Evolutionary conservation across 2,888 invertebrate species (phyloP), one percentile per base, ranked within the genome.

Genomic region (Tubulanus polymorphus): DNA sequence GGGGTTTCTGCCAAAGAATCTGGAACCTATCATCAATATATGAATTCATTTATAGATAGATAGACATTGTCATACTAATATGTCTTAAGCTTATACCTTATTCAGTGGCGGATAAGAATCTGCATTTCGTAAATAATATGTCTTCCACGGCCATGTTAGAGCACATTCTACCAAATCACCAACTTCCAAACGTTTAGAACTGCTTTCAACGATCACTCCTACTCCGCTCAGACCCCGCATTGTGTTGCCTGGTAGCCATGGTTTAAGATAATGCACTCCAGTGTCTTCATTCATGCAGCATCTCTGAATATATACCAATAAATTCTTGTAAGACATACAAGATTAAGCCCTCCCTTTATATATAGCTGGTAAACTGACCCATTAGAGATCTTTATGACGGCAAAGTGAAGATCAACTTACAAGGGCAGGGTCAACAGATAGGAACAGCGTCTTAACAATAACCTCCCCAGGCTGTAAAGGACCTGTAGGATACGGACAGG

Each of bases 261-360:
- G 66, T 10, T 61, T 59, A 54, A 78, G 59, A 63, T 80, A 79
- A n/a, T 75, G 70, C 8, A 73, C 78, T 3, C 80, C 79, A n/a
- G 75, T 69, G 37, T 69, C 68, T 37, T 72, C 71, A 63, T 79
- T 79, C 75, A 80, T 74, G 2, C 74, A 65, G 61, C 79, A 79
- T 55, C 79, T 62, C 78, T 79, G 56, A 12, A 59, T 66, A 37
- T 26, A 37, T n/a, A 54, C 49, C 20, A 18, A 25, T 12, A 25
- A 37, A 28, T 23, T 37, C 15, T 32, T 28, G 12, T 12, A 41
- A 51, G 3, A 48, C 15, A 47, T 29, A 30, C 1, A 50, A 12
- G 18, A 50, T 20, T 20, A 8, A 49, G 2, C n/a, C n/a, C n/a
- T n/a, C n/a, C n/a, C n/a, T n/a, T n/a, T n/a, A n/a, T n/a, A n/a